Conservation (phyloP, 2,797 vertebrate genomes). For the Megalops cyprinoides region DNA sequence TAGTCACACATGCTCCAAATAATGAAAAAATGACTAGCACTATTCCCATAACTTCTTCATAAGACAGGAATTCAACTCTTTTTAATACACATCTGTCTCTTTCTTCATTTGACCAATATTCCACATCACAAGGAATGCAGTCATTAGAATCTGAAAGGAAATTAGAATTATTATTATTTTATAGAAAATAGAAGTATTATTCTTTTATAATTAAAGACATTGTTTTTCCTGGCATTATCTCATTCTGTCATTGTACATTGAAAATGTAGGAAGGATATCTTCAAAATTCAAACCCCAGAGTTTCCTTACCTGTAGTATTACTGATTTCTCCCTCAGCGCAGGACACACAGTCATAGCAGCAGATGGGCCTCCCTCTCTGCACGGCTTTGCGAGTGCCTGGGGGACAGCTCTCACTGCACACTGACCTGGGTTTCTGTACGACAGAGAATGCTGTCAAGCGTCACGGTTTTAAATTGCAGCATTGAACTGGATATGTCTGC, state of each 20-base stretch:
- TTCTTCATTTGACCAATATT: constrained; percentile 36
- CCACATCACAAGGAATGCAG: constrained; percentile 32
- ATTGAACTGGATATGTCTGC: not conserved
- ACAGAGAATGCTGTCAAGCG: not conserved
- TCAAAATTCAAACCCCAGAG: not conserved
- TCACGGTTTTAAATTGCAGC: not conserved
- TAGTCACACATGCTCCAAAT: constrained; percentile 43
- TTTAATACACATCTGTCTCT: constrained; percentile 48
- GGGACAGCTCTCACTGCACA: constrained; percentile 42
- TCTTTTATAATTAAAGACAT: not conserved
- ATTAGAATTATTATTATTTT: not conserved
- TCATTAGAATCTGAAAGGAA: constrained; percentile 39
- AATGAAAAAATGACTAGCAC: constrained; percentile 48
- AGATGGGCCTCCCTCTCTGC: constrained; percentile 36
- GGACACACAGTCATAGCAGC: constrained; percentile 38
- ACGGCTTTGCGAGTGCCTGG: constrained; percentile 37
- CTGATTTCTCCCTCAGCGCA: constrained; percentile 36
- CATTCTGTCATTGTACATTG: too few relatives aligned
- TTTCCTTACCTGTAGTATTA: constrained; percentile 33
- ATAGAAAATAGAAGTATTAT: too few relatives aligned
- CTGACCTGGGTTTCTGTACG: constrained; percentile 28
- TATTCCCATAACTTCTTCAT: constrained; percentile 51
- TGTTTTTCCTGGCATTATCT: too few relatives aligned
- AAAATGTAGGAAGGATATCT: not conserved
- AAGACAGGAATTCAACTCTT: constrained; percentile 51